A percentile compares a stretch with the other conserved stretches of the same genome.
Evolutionary conservation across 2,113 vertebrate genomes (phyloP).

Genomic region (Chroicocephalus ridibundus): DNA sequence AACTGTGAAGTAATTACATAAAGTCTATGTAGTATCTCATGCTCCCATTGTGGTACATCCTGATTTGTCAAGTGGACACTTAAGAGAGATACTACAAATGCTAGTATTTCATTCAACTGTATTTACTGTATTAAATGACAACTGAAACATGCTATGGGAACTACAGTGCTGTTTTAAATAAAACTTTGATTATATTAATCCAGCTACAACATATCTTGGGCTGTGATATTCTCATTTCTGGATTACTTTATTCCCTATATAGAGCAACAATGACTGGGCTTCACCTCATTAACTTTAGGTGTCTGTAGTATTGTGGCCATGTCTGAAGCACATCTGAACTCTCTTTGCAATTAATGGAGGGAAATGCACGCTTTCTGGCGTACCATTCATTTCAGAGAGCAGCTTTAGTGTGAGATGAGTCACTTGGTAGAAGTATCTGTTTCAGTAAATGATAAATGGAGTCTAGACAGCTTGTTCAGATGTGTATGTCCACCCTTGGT

Average conservation of each 20-base stretch:
- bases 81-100: background rate
- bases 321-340: background rate
- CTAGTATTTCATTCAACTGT: background rate
- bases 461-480: background rate
- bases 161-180: background rate
- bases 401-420: background rate
- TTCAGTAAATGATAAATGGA: background rate
- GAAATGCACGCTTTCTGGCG: background rate
- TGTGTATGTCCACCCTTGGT: background rate
- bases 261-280: background rate
- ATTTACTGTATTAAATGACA: background rate
- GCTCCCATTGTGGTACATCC: background rate
- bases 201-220: background rate
- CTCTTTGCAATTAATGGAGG: background rate
- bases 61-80: background rate
- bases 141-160: background rate
- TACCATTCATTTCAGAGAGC: background rate
- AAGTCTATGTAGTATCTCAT: background rate
- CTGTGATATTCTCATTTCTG: background rate
- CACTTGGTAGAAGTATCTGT: background rate
- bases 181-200: background rate
- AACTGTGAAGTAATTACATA: background rate
- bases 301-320: background rate
- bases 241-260: background rate
- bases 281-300: background rate